Evolutionary conservation across 2,113 vertebrate genomes (phyloP), one percentile per base, ranked within the genome.

Genomic region (Oncorhynchus gorbuscha): DNA sequence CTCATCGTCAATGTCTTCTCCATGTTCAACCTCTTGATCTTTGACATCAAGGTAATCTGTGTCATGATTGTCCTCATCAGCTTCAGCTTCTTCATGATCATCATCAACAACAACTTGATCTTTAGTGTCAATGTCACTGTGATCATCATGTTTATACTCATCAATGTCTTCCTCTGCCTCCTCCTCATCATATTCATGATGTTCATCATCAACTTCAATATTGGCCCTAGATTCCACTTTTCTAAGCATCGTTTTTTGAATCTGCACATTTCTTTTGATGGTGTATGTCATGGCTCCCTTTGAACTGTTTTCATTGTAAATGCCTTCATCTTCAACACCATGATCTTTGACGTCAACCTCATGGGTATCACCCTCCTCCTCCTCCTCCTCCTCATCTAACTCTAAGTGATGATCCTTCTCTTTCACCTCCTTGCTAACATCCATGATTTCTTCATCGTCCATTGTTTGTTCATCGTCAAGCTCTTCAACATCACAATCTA

Each of bases 401-500:
- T 45, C 39, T 45, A 45, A 11, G 9, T 32, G 12, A 5, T 12
- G 26, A 14, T 68, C 64, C 28, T 68, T 39, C 20, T 30, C 30
- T 35, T 64, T 45, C 39, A 45, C 9, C 55, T 35, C 32, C 48
- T 3, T 45, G 18, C 6, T 12, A 58, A 66, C 59, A 55, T 76
- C 71, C 13, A 67, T 12, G 71, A 32, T 32, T 59, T 14, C 32
- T 3, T 87, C 77, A 0, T 82, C 75, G 18, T 71, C 66, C 58
- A 59, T 16, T 32, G 70, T 73, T 61, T 76, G 24, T 76, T 86
- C 72, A 35, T 69, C 66, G 73, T 81, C 62, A 30, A 65, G 68
- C 48, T 88, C 88, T 77, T 86, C 83, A 5, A 48, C 16, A 69
- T 55, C 0, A 49, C 62, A 12, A 55, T 80, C 87, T 45, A 39